Conservation (phyloP, 2,888 invertebrate species). For the Anticlea derivata region DNA sequence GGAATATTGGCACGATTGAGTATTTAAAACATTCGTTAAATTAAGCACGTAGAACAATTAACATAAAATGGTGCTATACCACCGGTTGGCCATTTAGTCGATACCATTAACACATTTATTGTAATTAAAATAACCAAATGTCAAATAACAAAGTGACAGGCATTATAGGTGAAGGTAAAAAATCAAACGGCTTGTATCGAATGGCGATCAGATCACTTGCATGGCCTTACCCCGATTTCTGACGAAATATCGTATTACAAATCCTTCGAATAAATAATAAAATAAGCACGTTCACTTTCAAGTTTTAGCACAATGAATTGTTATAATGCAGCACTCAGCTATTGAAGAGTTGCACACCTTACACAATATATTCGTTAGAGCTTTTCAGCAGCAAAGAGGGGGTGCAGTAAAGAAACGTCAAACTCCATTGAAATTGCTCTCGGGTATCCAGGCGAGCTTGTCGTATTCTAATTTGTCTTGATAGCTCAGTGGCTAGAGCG, state of each 20-base stretch:
- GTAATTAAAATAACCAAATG: constrained; percentile 43
- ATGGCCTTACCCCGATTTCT: constrained; percentile 66
- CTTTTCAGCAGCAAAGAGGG: background rate
- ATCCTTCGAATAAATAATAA: constrained; percentile 52
- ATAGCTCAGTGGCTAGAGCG: constrained; percentile 83
- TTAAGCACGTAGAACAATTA: background rate
- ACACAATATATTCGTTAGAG: constrained; percentile 4
- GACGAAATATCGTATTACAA: constrained; percentile 56
- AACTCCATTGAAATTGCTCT: background rate
- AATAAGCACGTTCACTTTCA: constrained; percentile 56
- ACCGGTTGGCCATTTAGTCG: constrained; percentile 5
- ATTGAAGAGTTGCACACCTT: constrained; percentile 14
- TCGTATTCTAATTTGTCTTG: constrained; percentile 76
- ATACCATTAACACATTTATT: constrained; percentile 26
- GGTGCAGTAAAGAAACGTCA: constrained; percentile 5
- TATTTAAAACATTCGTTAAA: constrained; percentile 4
- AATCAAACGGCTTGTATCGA: constrained; percentile 48
- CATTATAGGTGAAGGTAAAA: constrained; percentile 51
- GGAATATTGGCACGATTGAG: constrained; percentile 21
- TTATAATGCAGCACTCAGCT: constrained; percentile 22
- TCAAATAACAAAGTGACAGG: constrained; percentile 43
- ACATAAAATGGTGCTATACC: background rate
- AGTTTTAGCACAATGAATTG: constrained; percentile 39
- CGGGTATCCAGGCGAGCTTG: constrained; percentile 49
- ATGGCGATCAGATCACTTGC: constrained; percentile 50